These are phyloP conservation scores for Phainopepla nitens DNA, from an alignment of 2,113 vertebrate species.

Conservation along the genomic window DNA sequence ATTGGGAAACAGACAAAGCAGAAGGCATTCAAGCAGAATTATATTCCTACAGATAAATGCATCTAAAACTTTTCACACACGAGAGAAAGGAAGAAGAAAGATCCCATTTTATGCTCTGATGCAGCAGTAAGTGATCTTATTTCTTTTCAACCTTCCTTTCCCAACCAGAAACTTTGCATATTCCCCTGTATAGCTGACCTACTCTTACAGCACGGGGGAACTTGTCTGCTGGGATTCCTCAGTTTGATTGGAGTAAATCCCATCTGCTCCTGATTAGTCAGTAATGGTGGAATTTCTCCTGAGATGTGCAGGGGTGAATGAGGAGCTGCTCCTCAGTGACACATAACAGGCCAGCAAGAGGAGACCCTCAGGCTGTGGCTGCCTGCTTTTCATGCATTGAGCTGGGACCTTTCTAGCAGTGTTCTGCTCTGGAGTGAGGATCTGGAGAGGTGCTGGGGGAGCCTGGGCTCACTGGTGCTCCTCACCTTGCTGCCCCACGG, in stretches of 20 bases:
- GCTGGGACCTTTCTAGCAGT: background rate
- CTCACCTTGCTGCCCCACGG: background rate
- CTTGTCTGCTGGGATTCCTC: background rate
- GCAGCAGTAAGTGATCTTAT: background rate
- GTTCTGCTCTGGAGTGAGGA: background rate
- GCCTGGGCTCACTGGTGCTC: background rate
- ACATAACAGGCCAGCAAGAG: accelerated
- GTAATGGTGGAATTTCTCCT: background rate
- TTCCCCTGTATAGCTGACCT: background rate
- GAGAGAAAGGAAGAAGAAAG: background rate
- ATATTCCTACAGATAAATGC: background rate
- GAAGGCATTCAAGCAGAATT: background rate
- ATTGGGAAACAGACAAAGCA: background rate
- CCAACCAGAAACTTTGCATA: background rate
- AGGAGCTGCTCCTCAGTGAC: background rate
- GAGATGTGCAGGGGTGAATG: background rate
- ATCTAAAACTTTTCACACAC: background rate
- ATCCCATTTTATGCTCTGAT: background rate
- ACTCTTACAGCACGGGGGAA: background rate
- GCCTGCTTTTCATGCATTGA: background rate
- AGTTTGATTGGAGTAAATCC: background rate
- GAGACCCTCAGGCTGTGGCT: background rate
- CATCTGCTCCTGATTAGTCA: background rate
- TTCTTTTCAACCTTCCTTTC: background rate
- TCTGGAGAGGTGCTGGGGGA: background rate